Percentiles rank a stretch among this genome's conserved stretches.
Conservation (phyloP, 1,140 invertebrate species). For the Metopolophium dirhodum region DNA sequence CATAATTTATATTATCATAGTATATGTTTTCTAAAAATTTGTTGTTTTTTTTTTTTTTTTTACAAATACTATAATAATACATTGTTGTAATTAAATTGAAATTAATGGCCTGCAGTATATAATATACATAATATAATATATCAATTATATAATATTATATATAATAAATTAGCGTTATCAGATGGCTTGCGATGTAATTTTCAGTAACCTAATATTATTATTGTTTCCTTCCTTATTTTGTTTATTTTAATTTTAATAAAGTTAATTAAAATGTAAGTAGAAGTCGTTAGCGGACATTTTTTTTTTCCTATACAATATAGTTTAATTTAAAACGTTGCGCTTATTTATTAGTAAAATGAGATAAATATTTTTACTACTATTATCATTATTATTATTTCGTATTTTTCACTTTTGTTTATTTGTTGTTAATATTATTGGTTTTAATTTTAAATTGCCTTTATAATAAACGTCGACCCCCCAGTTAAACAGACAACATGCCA, state of each 20-base stretch:
- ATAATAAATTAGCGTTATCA: slow-evolving; percentile 44
- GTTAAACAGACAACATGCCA: background rate
- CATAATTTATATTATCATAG: background rate
- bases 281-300: slow-evolving; percentile 22
- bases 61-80: background rate
- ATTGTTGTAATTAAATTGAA: slow-evolving; percentile 42
- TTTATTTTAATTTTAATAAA: slow-evolving; percentile 14
- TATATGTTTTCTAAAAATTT: background rate
- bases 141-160: slow-evolving; percentile 17
- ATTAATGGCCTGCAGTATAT: slow-evolving; percentile 48
- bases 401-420: background rate
- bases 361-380: slow-evolving; percentile 17
- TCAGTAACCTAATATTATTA: slow-evolving; percentile 39
- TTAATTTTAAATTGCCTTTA: slow-evolving; percentile 7
- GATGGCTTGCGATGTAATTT: slow-evolving; percentile 36
- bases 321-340: slow-evolving; percentile 7
- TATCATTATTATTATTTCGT: background rate
- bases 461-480: background rate
- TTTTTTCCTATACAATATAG: slow-evolving; percentile 25
- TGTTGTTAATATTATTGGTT: background rate
- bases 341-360: slow-evolving; percentile 27
- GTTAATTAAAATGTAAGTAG: slow-evolving; percentile 28
- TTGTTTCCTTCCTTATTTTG: slow-evolving; percentile 4
- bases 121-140: background rate
- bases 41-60: background rate